phyloP scores from a whole-genome alignment of 2,113 vertebrate genomes.

The Taurulus bubalis region DNA sequence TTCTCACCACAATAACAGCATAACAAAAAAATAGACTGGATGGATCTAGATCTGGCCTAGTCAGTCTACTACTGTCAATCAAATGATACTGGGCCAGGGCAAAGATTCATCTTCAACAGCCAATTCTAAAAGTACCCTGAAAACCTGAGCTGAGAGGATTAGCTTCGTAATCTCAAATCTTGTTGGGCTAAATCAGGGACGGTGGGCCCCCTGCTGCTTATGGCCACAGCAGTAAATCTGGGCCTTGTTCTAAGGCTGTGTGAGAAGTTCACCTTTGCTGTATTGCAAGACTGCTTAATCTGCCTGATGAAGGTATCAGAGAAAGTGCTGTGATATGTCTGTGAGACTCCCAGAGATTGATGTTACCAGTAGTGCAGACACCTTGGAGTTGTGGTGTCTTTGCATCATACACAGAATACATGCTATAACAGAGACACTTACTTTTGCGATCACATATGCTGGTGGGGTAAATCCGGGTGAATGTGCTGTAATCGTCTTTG shows the following conservation, averaged over 20 bases:
- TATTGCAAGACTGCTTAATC: neutral
- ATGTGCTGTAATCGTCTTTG: neutral
- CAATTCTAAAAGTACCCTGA: conserved; percentile 57
- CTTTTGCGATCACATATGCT: neutral
- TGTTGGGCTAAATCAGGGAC: conserved; percentile 62
- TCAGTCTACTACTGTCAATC: conserved; percentile 44
- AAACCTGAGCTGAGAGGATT: conserved; percentile 67
- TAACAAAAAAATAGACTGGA: conserved; percentile 44
- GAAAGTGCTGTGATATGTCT: neutral
- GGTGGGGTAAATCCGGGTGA: neutral
- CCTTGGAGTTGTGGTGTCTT: neutral
- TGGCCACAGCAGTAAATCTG: conserved; percentile 34
- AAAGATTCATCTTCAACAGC: conserved; percentile 33
- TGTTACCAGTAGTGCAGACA: neutral
- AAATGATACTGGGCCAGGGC: conserved; percentile 36
- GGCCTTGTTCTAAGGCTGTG: conserved; percentile 24
- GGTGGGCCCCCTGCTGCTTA: conserved; percentile 24
- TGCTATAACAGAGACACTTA: neutral
- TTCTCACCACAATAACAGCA: neutral
- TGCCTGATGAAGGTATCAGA: neutral
- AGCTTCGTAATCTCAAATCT: conserved; percentile 63
- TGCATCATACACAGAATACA: neutral
- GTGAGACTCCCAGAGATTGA: neutral
- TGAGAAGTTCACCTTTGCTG: conserved; percentile 11
- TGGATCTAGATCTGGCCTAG: conserved; percentile 24